phyloP scores from a whole-genome alignment of 2,113 vertebrate species.

The Ochotona princeps region DNA sequence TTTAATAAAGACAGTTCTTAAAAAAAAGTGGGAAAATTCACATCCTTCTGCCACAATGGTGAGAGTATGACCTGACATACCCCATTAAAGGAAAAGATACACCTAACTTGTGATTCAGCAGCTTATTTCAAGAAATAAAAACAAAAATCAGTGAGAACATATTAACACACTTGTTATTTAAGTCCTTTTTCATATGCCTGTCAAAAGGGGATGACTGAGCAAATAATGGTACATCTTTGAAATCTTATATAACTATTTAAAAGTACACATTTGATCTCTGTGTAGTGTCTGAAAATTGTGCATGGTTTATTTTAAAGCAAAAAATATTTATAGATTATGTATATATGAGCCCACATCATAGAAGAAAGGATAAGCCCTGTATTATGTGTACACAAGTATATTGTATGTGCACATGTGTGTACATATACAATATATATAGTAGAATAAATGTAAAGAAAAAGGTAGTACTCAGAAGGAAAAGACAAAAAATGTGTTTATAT shows the following conservation, averaged over 20 bases:
- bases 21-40: not conserved
- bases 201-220: not conserved
- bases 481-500: not conserved
- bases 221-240: not conserved
- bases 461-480: not conserved
- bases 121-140: slow-evolving; percentile 44
- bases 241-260: not conserved
- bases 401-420: not conserved
- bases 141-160: not conserved
- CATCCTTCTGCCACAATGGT: not conserved
- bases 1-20: too few species aligned
- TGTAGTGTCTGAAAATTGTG: not conserved
- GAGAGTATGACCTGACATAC: not conserved
- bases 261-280: not conserved
- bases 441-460: slow-evolving; percentile 11
- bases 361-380: not conserved
- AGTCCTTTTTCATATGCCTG: not conserved
- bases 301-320: not conserved
- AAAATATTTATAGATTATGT: not conserved
- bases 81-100: not conserved
- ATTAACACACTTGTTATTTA: not conserved
- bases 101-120: not conserved
- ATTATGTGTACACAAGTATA: not conserved
- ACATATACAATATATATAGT: not conserved
- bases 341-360: not conserved